Base-by-base conservation (phyloP, 2,113 vertebrate genomes). In the Sialia sialis region DNA sequence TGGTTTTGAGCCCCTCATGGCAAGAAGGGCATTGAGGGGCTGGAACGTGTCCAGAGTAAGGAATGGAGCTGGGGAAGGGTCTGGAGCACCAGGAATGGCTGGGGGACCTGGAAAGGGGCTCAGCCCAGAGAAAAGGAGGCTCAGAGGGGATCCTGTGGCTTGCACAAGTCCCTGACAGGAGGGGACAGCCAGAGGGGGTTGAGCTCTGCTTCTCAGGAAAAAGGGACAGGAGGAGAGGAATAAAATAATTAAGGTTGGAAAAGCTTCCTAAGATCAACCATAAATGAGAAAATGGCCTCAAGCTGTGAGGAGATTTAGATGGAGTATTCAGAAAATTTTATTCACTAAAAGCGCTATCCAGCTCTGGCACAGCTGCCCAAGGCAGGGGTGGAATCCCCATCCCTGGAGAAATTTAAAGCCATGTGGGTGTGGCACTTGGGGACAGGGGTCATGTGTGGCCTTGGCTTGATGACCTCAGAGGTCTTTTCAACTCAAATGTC, bases 121-220 rank as follows among this genome's bases (percentile, higher is more conserved):
- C 2, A 75, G 20, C 23, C 54, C 82, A 62, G n/a, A 75, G 69
- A 2, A 82, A 26, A 89, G 39, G n/a, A 25, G 54, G 21, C 11
- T 48, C 62, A 30, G 29, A 6, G 5, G 20, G 16, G 2, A 12
- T 9, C 32, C 5, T 68, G 1, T 68, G n/a, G 16, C 29, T 68
- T 39, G n/a, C n/a, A n/a, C n/a, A n/a, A n/a, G n/a, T 39, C 7
- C 30, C 46, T 68, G 54, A 4, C 13, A 67, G n/a, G 9, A 82
- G 23, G 1, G 20, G 0, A 2, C 9, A 67, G 13, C 23, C 1
- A 0, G 11, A 8, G 5, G 13, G 2, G 3, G 4, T 38, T 2
- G 4, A 13, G 16, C 16, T 74, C 13, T 38, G n/a, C 38, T 67
- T 15, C 15, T 4, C 1, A 16, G 13, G 5, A 44, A 56, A 5